Evolutionary conservation across 2,888 invertebrate species (phyloP), one percentile per base, ranked within the genome.

Genomic region (Galerucella nymphaeae): DNA sequence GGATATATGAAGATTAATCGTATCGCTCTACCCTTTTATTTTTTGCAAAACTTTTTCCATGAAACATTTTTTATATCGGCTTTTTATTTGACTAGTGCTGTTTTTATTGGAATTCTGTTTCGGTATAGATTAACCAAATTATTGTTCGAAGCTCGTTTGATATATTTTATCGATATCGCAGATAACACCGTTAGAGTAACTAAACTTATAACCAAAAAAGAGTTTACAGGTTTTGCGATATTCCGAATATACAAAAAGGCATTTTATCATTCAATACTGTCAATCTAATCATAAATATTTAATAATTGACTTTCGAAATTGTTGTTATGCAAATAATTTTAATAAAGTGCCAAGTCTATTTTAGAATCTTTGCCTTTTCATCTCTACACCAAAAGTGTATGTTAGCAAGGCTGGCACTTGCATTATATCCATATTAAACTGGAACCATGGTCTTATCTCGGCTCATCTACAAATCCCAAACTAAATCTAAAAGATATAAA

Each of bases 1-100:
- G 53, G 11, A 53, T 18, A 53, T 53, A 53, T 16, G 18, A 53
- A 53, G 53, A 53, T 53, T 53, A 53, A 53, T 53, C 18, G 53
- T 53, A 53, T 53, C 53, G 53, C 16, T 53, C 18, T 10, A n/a
- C 48, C n/a, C 16, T 53, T 53, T 53, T 53, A 50, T 50, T 50
- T 50, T 50, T 50, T n/a, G n/a, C n/a, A 18, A 16, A 53, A 18
- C 10, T 53, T 53, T 16, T 53, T 53, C 48, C 6, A 48, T 14
- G n/a, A n/a, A 48, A 48, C n/a, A 8, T 48, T 48, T 48, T 13
- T 48, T 48, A 48, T 53, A 10, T 18, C 16, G 9, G 53, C 6
- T 18, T 53, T 53, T 53, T 18, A 18, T 53, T 18, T 18, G 8
- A 53, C 53, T 10, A 53, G 53, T 48, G 48, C n/a, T 48, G 6